Base-by-base conservation (phyloP, 2,113 vertebrate species). In the Triplophysa rosa region DNA sequence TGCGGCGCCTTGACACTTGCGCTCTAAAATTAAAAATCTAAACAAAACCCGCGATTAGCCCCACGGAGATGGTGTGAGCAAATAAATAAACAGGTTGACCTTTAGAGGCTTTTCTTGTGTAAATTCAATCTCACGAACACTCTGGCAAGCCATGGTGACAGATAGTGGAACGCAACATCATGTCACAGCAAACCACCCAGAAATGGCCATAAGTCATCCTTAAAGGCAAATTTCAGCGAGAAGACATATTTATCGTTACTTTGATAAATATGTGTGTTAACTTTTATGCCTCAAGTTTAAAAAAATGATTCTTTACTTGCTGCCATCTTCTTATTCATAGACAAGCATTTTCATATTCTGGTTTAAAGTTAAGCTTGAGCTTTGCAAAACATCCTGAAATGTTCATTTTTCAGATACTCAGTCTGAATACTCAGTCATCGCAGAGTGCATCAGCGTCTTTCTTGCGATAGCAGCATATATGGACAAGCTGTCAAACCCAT, bases 111-210 rank as follows among this genome's bases (percentile, higher is more conserved):
- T 87, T 88, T 88, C 86, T 29, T 54, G 33, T 65, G 86, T 90
- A 87, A 88, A 84, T 37, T 37, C 7, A 37, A 37, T 84, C 64
- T 59, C 16, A 67, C 58, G 62, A 72, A 84, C 42, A 16, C 23
- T 78, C 42, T 0, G 59, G 63, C 79, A 84, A 87, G 82, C 83
- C 73, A 84, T 91, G 86, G 88, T 90, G 91, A 89, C 91, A 91
- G 87, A 88, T 90, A 91, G 90, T 88, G 87, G 84, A 90, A 87
- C 84, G 85, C 86, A 84, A 86, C 85, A 85, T 58, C 45, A 26
- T 86, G 88, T 90, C 91, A 90, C 78, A 76, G 78, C 84, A 40
- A 76, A 89, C 80, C 84, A 85, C n/a, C 78, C 85, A 75, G 85
- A 80, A n/a, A 80, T 77, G 78, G 85, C 88, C 77, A 79, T 29